Base-by-base conservation (phyloP, 1,140 invertebrate genomes). In the Plodia interpunctella region DNA sequence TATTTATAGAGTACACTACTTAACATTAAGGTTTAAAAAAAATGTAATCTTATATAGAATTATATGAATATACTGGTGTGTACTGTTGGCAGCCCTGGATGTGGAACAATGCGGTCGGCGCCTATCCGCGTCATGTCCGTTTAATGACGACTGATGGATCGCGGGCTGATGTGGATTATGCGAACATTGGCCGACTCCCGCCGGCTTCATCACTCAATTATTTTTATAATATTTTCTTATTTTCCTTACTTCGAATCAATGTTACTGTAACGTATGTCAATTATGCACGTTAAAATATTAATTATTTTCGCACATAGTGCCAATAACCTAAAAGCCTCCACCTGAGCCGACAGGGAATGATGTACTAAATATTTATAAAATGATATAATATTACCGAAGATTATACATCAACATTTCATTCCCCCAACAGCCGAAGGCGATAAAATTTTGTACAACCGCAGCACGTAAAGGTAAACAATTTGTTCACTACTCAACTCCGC, bases 81-180 rank as follows among this genome's bases (percentile, higher is more conserved):
- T 32, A 25, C 2, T 25, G 21, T 25, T 2, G 38, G 13, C 38
- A 44, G 15, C 38, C 38, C 38, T 44, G 32, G n/a, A 44, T 55
- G 44, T 44, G 67, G 52, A 19, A 54, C 59, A 68, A 54, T 53
- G 65, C 55, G 64, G 51, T 25, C 51, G 51, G 13, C 51, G 51
- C 51, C 51, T 25, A 25, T 21, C 51, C 58, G 63, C 66, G 59
- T 57, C 74, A 52, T 74, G 76, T 82, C 74, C 70, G 70, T 71
- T 66, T 86, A 87, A 87, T 87, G 80, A 86, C 80, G 80, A 87
- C 76, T 84, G 83, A 86, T 86, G 82, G 80, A 78, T 78, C 70
- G 60, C 60, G 66, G 72, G 2, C 71, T 81, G 75, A 85, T 81
- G 76, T 75, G 74, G 76, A 81, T 80, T 82, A 82, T 74, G 59